Conservation (phyloP, 2,797 vertebrate species). For the Mormyrops attenuatus region DNA sequence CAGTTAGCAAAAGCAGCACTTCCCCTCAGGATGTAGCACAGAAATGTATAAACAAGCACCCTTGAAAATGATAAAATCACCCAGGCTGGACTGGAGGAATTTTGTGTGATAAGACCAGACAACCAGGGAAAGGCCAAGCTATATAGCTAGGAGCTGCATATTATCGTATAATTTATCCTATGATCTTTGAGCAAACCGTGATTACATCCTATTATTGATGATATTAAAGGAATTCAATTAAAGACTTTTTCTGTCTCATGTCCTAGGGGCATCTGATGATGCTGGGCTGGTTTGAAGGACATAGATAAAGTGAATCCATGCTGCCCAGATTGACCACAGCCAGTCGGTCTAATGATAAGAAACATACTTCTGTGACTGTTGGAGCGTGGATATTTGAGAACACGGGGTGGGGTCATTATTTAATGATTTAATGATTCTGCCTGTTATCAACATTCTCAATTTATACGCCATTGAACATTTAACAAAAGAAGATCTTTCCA, state of each 20-base stretch:
- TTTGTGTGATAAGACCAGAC: background rate
- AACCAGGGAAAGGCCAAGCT: background rate
- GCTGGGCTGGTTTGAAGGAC: background rate
- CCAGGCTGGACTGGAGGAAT: background rate
- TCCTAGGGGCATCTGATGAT: background rate
- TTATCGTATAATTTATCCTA: slow-evolving; percentile 3
- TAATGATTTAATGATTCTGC: background rate
- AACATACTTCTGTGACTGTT: background rate
- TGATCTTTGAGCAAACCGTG: background rate
- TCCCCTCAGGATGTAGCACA: background rate
- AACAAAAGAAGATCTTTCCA: background rate
- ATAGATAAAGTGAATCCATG: background rate
- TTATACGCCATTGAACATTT: background rate
- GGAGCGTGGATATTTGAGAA: background rate
- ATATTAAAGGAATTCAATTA: slow-evolving; percentile 10
- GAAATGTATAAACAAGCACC: background rate
- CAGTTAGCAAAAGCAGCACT: background rate
- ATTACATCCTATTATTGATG: background rate
- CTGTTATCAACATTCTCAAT: background rate
- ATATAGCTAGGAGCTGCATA: background rate
- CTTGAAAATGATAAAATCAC: background rate
- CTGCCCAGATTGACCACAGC: background rate
- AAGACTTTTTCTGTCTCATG: background rate
- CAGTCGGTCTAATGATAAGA: background rate
- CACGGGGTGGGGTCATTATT: background rate